These are phyloP conservation scores for Neotragus moschatus DNA, from an alignment of 2,113 vertebrate genomes.

Conservation along the genomic window DNA sequence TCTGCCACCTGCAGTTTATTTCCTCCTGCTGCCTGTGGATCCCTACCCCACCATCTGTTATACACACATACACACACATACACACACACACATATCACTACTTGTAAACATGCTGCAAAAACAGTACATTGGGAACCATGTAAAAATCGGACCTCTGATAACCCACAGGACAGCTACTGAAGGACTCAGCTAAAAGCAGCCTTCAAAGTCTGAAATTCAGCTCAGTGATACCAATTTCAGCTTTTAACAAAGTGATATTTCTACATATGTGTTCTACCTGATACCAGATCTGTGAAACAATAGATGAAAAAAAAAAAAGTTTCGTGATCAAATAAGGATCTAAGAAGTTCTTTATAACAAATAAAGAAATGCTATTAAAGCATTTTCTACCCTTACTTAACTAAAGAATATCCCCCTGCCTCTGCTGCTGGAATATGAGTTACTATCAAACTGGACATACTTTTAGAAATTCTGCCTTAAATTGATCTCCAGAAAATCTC, in stretches of 20 bases:
- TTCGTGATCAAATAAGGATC: not conserved
- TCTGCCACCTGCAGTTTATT: not conserved
- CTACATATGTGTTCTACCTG: not conserved
- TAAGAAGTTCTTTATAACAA: not conserved
- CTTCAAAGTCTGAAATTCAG: not conserved
- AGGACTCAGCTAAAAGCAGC: not conserved
- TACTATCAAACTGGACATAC: not conserved
- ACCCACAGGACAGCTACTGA: not conserved
- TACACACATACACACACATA: no score
- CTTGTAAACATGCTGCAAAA: not conserved
- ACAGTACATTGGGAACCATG: not conserved
- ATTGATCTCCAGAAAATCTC: not conserved
- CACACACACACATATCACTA: not conserved
- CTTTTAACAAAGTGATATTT: not conserved
- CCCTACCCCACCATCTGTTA: not conserved
- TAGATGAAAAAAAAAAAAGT: not conserved
- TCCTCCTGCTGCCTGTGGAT: not conserved
- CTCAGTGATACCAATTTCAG: not conserved
- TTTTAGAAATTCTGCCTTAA: not conserved
- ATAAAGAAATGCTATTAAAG: not conserved
- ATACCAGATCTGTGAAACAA: not conserved
- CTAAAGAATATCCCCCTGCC: fast-evolving
- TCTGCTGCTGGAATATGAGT: not conserved
- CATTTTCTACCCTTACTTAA: not conserved
- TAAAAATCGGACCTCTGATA: not conserved